phyloP scores from a whole-genome alignment of 2,797 vertebrate species.

The Takifugu rubripes region DNA sequence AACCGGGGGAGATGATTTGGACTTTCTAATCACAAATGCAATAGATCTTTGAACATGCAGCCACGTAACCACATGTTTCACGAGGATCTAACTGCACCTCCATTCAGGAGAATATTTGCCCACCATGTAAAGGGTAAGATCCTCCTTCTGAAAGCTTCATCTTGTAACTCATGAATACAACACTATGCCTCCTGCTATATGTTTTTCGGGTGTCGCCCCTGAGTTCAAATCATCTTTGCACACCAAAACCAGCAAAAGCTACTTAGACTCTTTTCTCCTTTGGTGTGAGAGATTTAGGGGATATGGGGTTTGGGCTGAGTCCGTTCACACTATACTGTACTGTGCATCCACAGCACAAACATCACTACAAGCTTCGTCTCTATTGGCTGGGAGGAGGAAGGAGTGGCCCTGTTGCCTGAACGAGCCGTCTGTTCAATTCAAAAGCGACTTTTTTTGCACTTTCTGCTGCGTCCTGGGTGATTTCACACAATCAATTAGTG shows the following conservation, averaged over 20 bases:
- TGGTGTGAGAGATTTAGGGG: conserved; percentile 16
- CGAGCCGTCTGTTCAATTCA: conserved; percentile 33
- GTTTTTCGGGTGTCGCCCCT: conserved; percentile 14
- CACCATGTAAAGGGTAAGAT: conserved; percentile 12
- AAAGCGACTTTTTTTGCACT: conserved; percentile 28
- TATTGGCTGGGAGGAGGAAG: conserved; percentile 43
- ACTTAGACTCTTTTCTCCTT: conserved; percentile 18
- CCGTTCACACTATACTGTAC: conserved; percentile 4
- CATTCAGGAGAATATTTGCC: conserved; percentile 32
- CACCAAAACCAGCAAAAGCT: conserved; percentile 16
- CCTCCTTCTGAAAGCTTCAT: conserved; percentile 12
- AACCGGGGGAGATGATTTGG: conserved; percentile 9
- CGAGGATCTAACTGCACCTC: conserved; percentile 14
- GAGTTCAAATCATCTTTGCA: conserved; percentile 20
- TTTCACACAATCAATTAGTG: conserved; percentile 68
- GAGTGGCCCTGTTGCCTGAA: conserved; percentile 40
- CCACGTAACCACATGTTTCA: conserved; percentile 13
- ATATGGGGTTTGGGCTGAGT: conserved; percentile 10
- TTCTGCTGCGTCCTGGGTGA: conserved; percentile 43
- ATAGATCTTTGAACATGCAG: no score
- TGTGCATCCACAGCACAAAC: conserved; percentile 38
- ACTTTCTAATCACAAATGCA: not conserved
- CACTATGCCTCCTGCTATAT: conserved; percentile 16
- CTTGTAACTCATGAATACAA: conserved; percentile 34
- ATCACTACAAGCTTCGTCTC: conserved; percentile 27